These are phyloP conservation scores for Pipistrellus pipistrellus DNA, from an alignment of 2,797 vertebrate genomes.

Conservation along the genomic window DNA sequence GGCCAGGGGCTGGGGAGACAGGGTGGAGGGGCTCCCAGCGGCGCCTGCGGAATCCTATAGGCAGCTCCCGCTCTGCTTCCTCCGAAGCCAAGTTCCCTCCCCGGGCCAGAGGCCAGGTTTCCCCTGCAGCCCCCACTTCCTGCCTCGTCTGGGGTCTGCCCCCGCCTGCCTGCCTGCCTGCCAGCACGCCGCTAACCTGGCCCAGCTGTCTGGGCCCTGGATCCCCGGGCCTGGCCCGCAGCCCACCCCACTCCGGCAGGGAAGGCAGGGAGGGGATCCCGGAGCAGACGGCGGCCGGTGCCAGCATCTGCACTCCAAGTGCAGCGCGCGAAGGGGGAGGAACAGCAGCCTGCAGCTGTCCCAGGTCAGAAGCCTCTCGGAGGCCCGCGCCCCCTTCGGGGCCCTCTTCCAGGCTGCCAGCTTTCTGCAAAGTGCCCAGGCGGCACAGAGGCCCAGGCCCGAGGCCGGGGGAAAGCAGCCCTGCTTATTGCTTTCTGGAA, in stretches of 20 bases:
- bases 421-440: slow-evolving; percentile 1
- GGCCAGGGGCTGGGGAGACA: neutral
- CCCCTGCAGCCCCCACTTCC: slow-evolving; percentile 80
- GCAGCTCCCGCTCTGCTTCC: slow-evolving; percentile 67
- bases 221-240: slow-evolving; percentile 74
- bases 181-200: slow-evolving; percentile 80
- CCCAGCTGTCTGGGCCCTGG: slow-evolving; percentile 81
- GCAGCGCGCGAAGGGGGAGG: neutral
- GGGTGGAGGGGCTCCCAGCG: neutral
- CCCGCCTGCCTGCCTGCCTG: slow-evolving; percentile 72
- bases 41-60: slow-evolving; percentile 57
- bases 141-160: slow-evolving; percentile 82
- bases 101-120: slow-evolving; percentile 78
- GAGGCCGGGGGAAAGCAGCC: neutral
- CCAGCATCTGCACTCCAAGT: neutral
- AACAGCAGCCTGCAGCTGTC: neutral
- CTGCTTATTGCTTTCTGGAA: neutral
- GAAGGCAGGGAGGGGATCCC: slow-evolving; percentile 64
- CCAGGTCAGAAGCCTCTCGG: neutral
- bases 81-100: slow-evolving; percentile 74
- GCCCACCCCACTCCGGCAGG: slow-evolving; percentile 48
- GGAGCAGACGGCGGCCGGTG: neutral
- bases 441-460: neutral
- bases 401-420: neutral
- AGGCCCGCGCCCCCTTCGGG: neutral